Evolutionary conservation across 2,888 invertebrate genomes (phyloP), one percentile per base, ranked within the genome.

Genomic region (Caenorhabditis sulstoni): DNA sequence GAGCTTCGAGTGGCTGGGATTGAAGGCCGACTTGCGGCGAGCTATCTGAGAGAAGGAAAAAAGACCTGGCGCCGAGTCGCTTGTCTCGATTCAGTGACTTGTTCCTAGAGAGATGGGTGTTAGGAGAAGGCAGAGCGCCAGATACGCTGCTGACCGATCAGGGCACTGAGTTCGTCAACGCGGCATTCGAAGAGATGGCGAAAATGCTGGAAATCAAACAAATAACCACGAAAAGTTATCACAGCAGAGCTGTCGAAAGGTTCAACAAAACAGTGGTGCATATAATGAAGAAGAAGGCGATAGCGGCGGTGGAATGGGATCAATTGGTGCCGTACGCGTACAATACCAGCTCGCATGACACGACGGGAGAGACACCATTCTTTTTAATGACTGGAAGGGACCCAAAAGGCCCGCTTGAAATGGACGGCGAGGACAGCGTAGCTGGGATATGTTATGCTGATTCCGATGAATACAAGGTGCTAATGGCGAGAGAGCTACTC

Each of bases 201-300:
- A 76, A 75, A 23, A 59, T 66, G 50, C 41, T 41, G 5, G 20
- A 23, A 12, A 75, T 74, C 1, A 53, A 68, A 2, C 35, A 58
- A 9, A 39, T 29, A 4, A 14, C 37, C 53, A 75, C 79, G 1
- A 58, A 75, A 44, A 59, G 75, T 2, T 84, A 84, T 53, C 68
- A 84, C 45, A 62, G 70, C 3, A 22, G 74, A 47, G 73, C 57
- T 8, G 44, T 71, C 0, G 84, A 84, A 49, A 65, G 67, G 39
- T 66, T 62, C 53, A 73, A 58, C 39, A 12, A 64, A 57, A 78
- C 79, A 0, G 39, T 83, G 12, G 9, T 39, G 14, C 52, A 49
- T 8, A 65, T 67, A 3, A 37, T 84, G 23, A 62, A 47, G 35
- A 83, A 78, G 44, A 74, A 41, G 1, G n/a, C 39, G 1, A 35